phyloP scores from a whole-genome alignment of 2,113 vertebrate genomes.

The Chaetodon auriga region DNA sequence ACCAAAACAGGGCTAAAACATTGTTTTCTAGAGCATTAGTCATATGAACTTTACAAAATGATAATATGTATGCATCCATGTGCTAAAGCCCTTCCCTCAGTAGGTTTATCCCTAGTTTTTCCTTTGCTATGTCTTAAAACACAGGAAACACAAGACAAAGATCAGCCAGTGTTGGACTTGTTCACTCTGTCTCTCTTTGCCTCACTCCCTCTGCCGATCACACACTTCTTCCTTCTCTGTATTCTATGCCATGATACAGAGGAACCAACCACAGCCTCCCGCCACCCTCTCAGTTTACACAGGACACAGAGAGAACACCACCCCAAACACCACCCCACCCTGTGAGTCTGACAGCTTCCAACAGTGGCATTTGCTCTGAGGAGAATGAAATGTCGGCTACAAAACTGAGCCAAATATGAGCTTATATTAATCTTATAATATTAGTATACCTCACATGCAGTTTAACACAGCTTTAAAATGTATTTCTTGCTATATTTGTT shows the following conservation, averaged over 20 bases:
- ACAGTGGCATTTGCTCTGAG: neutral
- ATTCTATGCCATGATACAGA: neutral
- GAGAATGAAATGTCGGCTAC: neutral
- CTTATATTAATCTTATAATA: constrained; percentile 5
- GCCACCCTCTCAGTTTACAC: neutral
- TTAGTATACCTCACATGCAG: neutral
- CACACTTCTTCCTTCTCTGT: no score
- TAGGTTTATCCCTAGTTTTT: no score
- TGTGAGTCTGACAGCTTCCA: neutral
- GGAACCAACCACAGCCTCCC: neutral
- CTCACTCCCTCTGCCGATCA: neutral
- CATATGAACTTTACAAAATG: no score
- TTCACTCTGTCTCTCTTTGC: no score
- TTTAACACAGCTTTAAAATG: no score
- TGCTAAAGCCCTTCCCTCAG: no score
- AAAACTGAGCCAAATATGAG: constrained; percentile 24
- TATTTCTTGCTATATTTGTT: no score
- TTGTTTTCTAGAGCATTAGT: no score
- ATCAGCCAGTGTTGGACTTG: no score
- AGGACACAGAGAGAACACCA: neutral
- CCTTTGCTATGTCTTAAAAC: neutral
- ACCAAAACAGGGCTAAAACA: no score
- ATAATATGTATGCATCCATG: no score
- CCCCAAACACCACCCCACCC: neutral
- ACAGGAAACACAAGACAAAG: neutral